Evolutionary conservation across 2,797 vertebrate genomes (phyloP).

Genomic region (Hipposideros larvatus): DNA sequence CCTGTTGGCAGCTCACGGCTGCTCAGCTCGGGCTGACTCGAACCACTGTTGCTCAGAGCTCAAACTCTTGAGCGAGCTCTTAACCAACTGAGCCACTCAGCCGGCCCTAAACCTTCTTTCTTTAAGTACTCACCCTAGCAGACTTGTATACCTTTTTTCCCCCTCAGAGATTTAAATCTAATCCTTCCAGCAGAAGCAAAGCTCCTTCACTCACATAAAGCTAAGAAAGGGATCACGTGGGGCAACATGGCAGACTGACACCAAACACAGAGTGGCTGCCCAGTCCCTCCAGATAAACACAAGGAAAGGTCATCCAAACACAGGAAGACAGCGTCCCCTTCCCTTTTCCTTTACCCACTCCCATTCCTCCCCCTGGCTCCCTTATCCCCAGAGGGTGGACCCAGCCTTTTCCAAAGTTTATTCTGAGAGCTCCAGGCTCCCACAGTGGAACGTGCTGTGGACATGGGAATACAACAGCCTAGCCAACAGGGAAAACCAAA

Average conservation of each 20-base stretch:
- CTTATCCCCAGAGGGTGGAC: constrained; percentile 79
- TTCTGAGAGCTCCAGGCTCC: constrained; percentile 77
- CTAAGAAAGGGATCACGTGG: not conserved
- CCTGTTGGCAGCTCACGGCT: no score
- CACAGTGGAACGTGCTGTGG: constrained; percentile 76
- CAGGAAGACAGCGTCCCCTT: constrained; percentile 81
- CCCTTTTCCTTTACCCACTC: constrained; percentile 78
- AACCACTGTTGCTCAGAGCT: no score
- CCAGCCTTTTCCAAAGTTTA: constrained; percentile 82
- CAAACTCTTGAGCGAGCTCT: no score
- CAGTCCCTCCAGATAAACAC: constrained; percentile 79
- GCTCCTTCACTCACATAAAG: not conserved
- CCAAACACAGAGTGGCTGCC: constrained; percentile 49
- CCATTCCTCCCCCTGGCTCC: constrained; percentile 70
- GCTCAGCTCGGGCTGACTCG: no score
- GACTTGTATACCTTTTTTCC: not conserved
- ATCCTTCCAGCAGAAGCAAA: constrained; percentile 17
- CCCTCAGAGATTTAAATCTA: constrained; percentile 11
- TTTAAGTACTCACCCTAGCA: not conserved
- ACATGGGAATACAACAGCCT: constrained; percentile 81
- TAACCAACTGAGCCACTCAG: no score
- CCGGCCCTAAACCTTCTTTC: not conserved
- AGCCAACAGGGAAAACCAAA: constrained; percentile 82
- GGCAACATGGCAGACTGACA: constrained; percentile 60
- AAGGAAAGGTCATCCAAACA: constrained; percentile 85